Base-by-base conservation (phyloP, 1,140 invertebrate species). In the Dermatophagoides farinae region DNA sequence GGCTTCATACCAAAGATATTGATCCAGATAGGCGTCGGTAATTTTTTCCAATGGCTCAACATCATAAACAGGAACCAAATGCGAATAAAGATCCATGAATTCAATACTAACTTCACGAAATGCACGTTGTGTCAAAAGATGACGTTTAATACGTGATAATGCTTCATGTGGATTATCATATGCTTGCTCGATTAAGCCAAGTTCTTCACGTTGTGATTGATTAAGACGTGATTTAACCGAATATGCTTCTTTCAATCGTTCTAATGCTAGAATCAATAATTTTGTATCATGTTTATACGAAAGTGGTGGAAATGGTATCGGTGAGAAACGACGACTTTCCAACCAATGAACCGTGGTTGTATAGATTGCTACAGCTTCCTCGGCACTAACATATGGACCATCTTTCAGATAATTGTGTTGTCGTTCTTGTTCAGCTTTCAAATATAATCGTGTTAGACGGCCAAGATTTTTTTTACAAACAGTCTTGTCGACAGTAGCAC, bases 211-310 rank as follows among this genome's bases (percentile, higher is more conserved):
- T 74, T 99, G 96, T 68, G 91, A 97, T 73, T 99, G 95, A 76
- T 99, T 99, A 49, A 99, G 71, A 39, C 96, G 77, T 6, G 92
- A 97, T 71, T 99, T 99, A 0, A 99, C 95, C 69, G 91, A 79
- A 76, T 98, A 99, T 0, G 95, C 95, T 77, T 99, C 96, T 71
- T 98, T 98, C 0, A 99, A 74, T 62, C 95, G 77, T 74, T 99
- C 96, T 49, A 99, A 73, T 0, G 95, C 93, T 43, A 99, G 75
- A 70, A 98, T 98, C 0, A 99, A 76, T 10, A 99, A 74, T 72
- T 99, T 99, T 0, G 96, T 99, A 73, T 99, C 95, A 70, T 99
- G 95, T 72, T 98, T 99, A 74, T 99, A 98, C 0, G 92, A 97
- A 0, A 99, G 77, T 0, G 96, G 96, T 14, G 96, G 96, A 75